Evolutionary conservation across 23 tunicate genomes (phyloP), one percentile per base, ranked within the genome.

Genomic region (Halocynthia aurantium): DNA sequence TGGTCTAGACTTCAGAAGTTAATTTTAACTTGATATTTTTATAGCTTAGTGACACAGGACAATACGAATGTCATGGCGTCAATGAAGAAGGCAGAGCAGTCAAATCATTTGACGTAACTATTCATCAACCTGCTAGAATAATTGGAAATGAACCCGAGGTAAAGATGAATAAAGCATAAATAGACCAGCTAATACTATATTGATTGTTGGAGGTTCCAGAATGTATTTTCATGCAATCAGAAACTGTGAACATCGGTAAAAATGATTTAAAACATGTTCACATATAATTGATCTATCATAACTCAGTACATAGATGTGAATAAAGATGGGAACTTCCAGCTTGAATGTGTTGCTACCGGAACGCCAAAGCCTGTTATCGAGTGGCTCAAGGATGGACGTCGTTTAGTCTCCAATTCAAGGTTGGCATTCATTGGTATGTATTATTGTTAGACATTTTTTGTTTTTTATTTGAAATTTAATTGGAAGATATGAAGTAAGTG

Each of bases 281-380:
- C 44, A 31, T 31, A 58, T 58, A 58, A n/a, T n/a, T 58, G 64
- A 15, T 58, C 64, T 58, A 58, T 58, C n/a, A 58, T n/a, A 67
- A 21, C 4, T n/a, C 18, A 67, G 72, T 31, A 67, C 22, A 70
- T 84, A 52, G 71, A 82, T 22, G 85, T 92, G 5, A 86, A 82
- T 76, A 79, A 68, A 70, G 98, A 88, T 13, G 98, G 86, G 6
- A 20, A 22, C 44, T 22, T 85, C 17, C 57, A 53, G 7, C 65
- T 92, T 87, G 88, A 82, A 75, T 96, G 99, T 61, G 62, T 73
- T n/a, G 89, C 75, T 11, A 67, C 86, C 10, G 99, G 99, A 10
- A 77, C 76, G 6, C 99, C 99, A 6, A 40, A 55, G 10, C 99
- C 99, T 51, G 77, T 70, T 11, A 83, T 96, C 17, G 71, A 74